Percentiles rank a stretch among this genome's conserved stretches.
These are phyloP conservation scores for Spisula subtruncata DNA, from an alignment of 2,888 invertebrate genomes.

Conservation along the genomic window DNA sequence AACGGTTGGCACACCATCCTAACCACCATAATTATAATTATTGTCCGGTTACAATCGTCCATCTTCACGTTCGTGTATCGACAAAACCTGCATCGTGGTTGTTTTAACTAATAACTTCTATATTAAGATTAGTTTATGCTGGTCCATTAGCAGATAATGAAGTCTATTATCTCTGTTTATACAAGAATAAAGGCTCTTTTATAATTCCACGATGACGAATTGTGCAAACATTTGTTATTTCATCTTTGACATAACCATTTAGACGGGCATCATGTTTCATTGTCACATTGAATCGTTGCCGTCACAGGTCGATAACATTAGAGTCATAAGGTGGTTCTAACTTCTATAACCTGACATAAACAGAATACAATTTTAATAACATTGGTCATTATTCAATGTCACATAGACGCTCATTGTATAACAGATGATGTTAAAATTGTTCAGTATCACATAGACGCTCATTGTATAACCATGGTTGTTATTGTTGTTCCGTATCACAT, in stretches of 20 bases:
- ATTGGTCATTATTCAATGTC: too few relatives aligned
- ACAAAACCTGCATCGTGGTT: neutral
- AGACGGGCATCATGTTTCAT: neutral
- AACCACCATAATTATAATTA: too few relatives aligned
- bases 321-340: too few relatives aligned
- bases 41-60: neutral
- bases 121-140: slow-evolving; percentile 37
- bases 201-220: neutral
- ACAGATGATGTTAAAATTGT: too few relatives aligned
- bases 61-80: neutral
- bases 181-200: neutral
- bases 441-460: too few relatives aligned
- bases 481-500: too few relatives aligned
- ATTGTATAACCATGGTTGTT: too few relatives aligned
- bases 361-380: too few relatives aligned
- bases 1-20: too few relatives aligned
- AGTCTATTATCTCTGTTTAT: neutral
- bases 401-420: too few relatives aligned
- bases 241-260: slow-evolving; percentile 1
- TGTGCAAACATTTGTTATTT: slow-evolving; percentile 16
- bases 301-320: neutral
- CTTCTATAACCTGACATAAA: too few relatives aligned
- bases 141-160: slow-evolving; percentile 33
- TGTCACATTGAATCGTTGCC: neutral
- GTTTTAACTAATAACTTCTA: slow-evolving; percentile 22